Base-by-base conservation (phyloP, 2,797 vertebrate genomes). In the Pangasius larnaudii region DNA sequence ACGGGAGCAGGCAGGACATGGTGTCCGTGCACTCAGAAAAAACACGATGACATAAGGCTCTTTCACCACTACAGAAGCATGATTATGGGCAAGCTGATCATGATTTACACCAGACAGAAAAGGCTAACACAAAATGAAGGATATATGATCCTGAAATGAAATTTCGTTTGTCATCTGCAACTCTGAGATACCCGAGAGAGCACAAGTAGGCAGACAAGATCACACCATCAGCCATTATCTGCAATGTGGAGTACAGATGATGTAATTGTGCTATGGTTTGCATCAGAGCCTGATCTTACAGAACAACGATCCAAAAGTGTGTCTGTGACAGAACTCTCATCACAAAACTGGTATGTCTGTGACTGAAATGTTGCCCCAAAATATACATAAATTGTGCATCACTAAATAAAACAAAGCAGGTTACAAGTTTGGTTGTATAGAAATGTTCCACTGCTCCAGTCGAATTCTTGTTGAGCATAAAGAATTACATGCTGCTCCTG, bases 281-380 rank as follows among this genome's bases (percentile, higher is more conserved):
- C 42, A 84, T 67, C 42, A 84, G 14, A 84, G 42, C 61, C 18
- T 49, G 4, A 19, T 84, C n/a, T 84, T 84, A 69, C 24, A 84
- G 53, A 69, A 84, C 65, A 49, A 49, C 18, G 11, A 53, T 53
- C 65, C 83, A 69, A n/a, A 56, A 49, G 27, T 19, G 19, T 24
- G 65, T 53, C 19, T 56, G 46, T 71, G 42, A 65, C 9, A 30
- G 81, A 65, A 8, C 11, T 42, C 24, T 39, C 58, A 0, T 53
- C 11, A 58, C 30, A 58, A 79, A 36, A 22, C 30, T 36, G 30
- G 30, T 58, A 42, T 3, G 24, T 46, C 24, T 4, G 24, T 82
- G 1, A 10, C 36, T n/a, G 56, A 82, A 61, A 46, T 30, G 7
- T 27, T 63, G 30, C 53, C 14, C 59, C 10, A 39, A 14, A 80